These are phyloP conservation scores for Antechinus flavipes DNA, from an alignment of 2,113 vertebrate genomes.

Conservation along the genomic window DNA sequence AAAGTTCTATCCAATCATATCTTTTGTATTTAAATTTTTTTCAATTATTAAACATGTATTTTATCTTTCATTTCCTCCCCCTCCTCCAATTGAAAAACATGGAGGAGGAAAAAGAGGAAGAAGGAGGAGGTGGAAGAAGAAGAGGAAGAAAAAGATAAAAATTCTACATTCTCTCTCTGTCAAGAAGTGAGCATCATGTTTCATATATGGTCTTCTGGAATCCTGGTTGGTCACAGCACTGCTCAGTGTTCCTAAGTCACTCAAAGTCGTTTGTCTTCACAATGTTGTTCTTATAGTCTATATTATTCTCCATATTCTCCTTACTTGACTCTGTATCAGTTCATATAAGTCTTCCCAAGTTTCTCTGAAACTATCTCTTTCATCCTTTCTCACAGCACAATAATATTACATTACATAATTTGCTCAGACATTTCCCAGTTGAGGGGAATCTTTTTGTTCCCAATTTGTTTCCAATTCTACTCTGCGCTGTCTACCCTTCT, in stretches of 20 bases:
- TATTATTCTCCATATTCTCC: background rate
- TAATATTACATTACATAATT: background rate
- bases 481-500: background rate
- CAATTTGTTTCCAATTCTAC: background rate
- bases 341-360: background rate
- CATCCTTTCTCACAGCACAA: background rate
- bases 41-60: background rate
- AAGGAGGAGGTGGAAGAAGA: background rate
- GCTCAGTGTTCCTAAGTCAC: background rate
- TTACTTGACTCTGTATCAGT: background rate
- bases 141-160: background rate
- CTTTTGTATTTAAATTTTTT: background rate
- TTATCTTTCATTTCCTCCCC: background rate
- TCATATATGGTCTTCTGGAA: background rate
- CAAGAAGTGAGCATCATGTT: background rate
- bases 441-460: background rate
- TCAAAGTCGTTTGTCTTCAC: background rate
- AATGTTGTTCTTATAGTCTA: background rate
- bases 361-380: background rate
- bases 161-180: background rate
- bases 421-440: background rate
- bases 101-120: no score
- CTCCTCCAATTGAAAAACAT: background rate
- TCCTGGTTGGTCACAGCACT: background rate
- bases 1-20: background rate